Evolutionary conservation across 1,140 invertebrate species (phyloP).

Genomic region (Drosophila virilis): DNA sequence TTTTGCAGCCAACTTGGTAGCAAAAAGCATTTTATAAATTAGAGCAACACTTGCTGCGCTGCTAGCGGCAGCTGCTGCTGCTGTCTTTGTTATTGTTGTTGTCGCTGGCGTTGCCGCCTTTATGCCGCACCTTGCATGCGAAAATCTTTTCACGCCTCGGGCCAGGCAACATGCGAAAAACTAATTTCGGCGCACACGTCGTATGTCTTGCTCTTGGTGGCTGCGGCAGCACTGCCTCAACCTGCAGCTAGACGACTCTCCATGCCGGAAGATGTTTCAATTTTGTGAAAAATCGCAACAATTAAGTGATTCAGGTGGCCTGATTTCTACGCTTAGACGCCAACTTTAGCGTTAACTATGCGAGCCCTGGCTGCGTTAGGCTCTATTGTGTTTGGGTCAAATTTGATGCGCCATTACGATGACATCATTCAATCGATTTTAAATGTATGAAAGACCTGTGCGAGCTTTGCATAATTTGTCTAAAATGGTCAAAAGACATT

Average conservation of each 20-base stretch:
- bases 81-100: slow-evolving; percentile 27
- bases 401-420: slow-evolving; percentile 35
- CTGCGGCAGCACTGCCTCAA: not conserved
- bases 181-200: slow-evolving; percentile 80
- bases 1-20: slow-evolving; percentile 58
- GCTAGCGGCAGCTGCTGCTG: slow-evolving; percentile 24
- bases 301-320: slow-evolving; percentile 77
- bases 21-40: slow-evolving; percentile 79
- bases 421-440: slow-evolving; percentile 41
- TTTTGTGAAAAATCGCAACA: slow-evolving; percentile 78
- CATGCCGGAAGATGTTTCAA: slow-evolving; percentile 80
- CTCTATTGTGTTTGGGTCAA: slow-evolving; percentile 24
- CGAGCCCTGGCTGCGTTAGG: too few species aligned
- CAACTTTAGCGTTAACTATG: slow-evolving; percentile 5
- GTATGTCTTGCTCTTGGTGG: slow-evolving; percentile 62
- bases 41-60: slow-evolving; percentile 76
- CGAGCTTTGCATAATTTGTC: slow-evolving; percentile 74
- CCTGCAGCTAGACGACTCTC: not conserved
- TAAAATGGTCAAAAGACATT: slow-evolving; percentile 70
- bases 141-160: slow-evolving; percentile 80
- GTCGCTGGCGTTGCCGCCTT: slow-evolving; percentile 18
- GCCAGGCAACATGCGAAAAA: slow-evolving; percentile 75
- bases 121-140: slow-evolving; percentile 76
- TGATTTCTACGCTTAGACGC: slow-evolving; percentile 54
- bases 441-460: slow-evolving; percentile 13